Base-by-base conservation (phyloP, 2,113 vertebrate genomes). In the Corydoras maculifer region DNA sequence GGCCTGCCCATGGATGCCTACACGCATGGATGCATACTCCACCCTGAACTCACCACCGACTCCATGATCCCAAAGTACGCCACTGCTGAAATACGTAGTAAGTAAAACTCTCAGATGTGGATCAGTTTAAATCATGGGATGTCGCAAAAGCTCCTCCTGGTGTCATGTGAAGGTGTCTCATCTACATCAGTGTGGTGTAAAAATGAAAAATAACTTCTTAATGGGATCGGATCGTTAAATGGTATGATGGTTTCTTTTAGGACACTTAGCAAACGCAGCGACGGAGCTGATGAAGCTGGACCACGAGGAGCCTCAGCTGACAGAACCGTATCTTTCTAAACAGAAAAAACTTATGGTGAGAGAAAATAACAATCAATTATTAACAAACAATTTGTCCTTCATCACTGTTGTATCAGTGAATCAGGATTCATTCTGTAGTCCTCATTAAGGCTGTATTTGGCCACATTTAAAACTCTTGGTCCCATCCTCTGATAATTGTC, bases 1-100 rank as follows among this genome's bases (percentile, higher is more conserved):
- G 93, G 91, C 0, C 88, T 99, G 58, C 97, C 97, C 79, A 99
- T 99, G 97, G 97, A 99, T 0, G 97, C 94, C 73, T 99, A 99
- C 91, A 99, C 97, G 0, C 97, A 99, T 2, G 97, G 97, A 87
- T 99, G 97, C 87, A 99, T 99, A 87, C 94, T 99, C 77, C 97
- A 99, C 75, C 97, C 97, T 0, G 97, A 99, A 86, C 94, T 99
- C 87, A 99, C 97, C 85, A 92, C 90, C 0, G 97, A 99, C 90
- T 99, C 97, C 84, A 98, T 99, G 97, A 99, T 99, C 89, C 97
- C 97, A 91, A 99, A 98, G 93, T 99, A 98, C 68, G 97, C 97
- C 88, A 99, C 96, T 31, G 92, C 94, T 70, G 97, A 99, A 91
- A 99, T 99, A 90, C 96, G 97, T 85, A 93, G 97, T 99, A 94